Conservation (phyloP, 2,888 invertebrate genomes). For the Stenolophus ochropezus region DNA sequence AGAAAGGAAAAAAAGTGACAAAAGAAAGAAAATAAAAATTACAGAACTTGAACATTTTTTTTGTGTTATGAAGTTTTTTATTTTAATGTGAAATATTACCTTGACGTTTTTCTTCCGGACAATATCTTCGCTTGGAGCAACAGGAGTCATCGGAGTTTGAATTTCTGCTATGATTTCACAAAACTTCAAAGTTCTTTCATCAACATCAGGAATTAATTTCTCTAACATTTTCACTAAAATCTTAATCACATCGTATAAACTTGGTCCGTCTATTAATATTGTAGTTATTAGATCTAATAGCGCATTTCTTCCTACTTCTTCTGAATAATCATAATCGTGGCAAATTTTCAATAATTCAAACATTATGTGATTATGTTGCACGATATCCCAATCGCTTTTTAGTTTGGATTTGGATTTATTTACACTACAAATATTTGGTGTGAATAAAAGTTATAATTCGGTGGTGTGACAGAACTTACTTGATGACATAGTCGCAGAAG, state of each 20-base stretch:
- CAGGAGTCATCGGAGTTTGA: conserved; percentile 24
- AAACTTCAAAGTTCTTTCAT: conserved; percentile 22
- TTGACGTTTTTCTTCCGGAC: conserved; percentile 6
- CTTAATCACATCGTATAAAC: neutral
- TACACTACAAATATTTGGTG: conserved; percentile 52
- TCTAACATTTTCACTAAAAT: conserved; percentile 41
- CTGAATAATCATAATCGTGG: conserved; percentile 75
- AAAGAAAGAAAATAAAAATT: too few species aligned
- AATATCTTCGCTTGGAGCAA: conserved; percentile 24
- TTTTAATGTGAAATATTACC: neutral
- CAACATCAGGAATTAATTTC: conserved; percentile 1
- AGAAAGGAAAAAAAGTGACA: neutral
- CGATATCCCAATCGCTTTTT: conserved; percentile 65
- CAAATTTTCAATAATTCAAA: conserved; percentile 76
- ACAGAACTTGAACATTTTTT: too few species aligned
- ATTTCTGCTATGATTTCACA: conserved; percentile 45
- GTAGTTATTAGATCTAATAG: conserved; percentile 18
- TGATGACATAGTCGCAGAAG: conserved; percentile 75
- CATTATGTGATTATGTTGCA: conserved; percentile 74
- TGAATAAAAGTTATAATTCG: conserved; percentile 34
- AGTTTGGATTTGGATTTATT: conserved; percentile 62
- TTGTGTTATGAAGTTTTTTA: too few species aligned
- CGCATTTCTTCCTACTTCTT: conserved; percentile 74
- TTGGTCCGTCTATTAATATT: conserved; percentile 28
- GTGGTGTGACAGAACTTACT: conserved; percentile 68